Base-by-base conservation (phyloP, 2,797 vertebrate genomes). In the Pseudocheirus occidentalis region DNA sequence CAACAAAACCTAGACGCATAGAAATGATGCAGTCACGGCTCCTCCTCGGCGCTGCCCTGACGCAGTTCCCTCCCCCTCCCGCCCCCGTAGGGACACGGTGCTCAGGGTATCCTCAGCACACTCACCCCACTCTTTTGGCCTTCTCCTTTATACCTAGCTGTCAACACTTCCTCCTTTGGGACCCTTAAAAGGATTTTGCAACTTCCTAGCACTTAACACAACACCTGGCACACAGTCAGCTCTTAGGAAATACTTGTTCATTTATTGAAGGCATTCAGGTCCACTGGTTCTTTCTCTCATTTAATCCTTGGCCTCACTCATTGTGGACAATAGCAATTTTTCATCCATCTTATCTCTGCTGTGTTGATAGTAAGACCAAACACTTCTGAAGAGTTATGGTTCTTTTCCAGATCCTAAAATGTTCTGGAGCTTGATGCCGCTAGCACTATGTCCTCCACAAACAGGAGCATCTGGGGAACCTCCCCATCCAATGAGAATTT, bases 31-130 rank as follows among this genome's bases (percentile, higher is more conserved):
- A 11, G 58, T 34, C 2, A 0, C 11, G 3, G 58, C 29, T 29
- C 58, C 11, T 31, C n/a, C 62, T 28, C 14, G 53, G 53, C 11
- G 53, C 53, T 54, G 53, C 53, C 4, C 0, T 5, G n/a, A 18
- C 1, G 0, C 13, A 1, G 12, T 11, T 5, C 12, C 14, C 4
- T n/a, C 10, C 14, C 12, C 14, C 4, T n/a, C 34, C 4, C 4
- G 5, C 1, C 13, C 34, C 14, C 2, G 18, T 34, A 73, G 7
- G 66, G 6, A n/a, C 5, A 18, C 16, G 14, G 4, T 62, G 59
- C 59, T 34, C 31, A 5, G 18, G 18, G 3, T 9, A 27, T 29
- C 28, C 28, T 58, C 28, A 29, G 57, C 27, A 28, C 24, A 6
- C 28, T 58, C 57, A 59, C 14, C 5, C 62, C 34, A n/a, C 62